Percentiles rank a stretch among this genome's conserved stretches.
Conservation (phyloP, 2,888 invertebrate species). For the Andrena praecox region DNA sequence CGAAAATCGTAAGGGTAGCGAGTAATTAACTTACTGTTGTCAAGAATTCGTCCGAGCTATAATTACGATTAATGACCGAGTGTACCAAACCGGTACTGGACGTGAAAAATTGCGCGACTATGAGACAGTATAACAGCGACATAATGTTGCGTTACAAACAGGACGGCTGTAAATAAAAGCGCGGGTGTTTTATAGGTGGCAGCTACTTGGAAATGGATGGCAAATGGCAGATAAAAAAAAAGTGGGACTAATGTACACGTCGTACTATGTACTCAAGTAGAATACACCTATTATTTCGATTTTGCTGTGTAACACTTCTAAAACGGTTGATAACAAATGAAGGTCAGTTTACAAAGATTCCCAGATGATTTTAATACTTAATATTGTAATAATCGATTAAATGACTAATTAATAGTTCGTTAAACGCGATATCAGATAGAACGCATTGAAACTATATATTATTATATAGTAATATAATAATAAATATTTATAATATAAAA, state of each 20-base stretch:
- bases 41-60: constrained; percentile 40
- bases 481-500: no score
- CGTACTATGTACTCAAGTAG: no score
- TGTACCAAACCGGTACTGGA: neutral
- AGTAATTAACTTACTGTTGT: constrained; percentile 45
- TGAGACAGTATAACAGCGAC: constrained; percentile 18
- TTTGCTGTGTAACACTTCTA: no score
- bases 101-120: constrained; percentile 15
- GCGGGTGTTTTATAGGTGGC: constrained; percentile 55
- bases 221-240: constrained; percentile 34
- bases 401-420: no score
- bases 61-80: constrained; percentile 1
- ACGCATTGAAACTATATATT: no score
- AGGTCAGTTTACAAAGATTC: no score
- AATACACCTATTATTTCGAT: no score
- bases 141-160: constrained; percentile 24
- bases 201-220: constrained; percentile 23
- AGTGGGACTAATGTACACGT: neutral
- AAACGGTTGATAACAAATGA: no score
- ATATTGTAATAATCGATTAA: no score
- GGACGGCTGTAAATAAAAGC: constrained; percentile 29
- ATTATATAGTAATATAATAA: no score
- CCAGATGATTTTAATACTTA: no score
- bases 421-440: no score
- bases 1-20: neutral